Evolutionary conservation across 2,797 vertebrate species (phyloP).

Genomic region (Spondyliosoma cantharus): DNA sequence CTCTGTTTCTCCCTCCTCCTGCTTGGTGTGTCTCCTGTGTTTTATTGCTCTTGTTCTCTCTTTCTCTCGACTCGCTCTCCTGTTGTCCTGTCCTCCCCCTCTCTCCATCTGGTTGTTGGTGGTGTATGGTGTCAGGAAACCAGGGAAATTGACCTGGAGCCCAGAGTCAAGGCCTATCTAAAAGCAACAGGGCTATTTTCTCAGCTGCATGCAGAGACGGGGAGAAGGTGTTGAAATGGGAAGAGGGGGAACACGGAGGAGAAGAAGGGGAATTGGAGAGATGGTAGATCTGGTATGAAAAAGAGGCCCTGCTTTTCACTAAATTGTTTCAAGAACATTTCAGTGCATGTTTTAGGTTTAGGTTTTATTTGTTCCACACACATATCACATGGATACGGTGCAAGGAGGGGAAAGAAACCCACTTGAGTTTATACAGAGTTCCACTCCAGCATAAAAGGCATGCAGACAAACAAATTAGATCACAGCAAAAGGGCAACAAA

Average conservation of each 20-base stretch:
- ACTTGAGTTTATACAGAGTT: no score
- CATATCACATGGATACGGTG: no score
- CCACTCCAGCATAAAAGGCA: no score
- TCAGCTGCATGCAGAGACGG: slow-evolving; percentile 78
- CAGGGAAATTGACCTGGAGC: slow-evolving; percentile 78
- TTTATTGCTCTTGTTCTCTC: slow-evolving; percentile 48
- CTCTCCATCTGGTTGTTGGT: slow-evolving; percentile 72
- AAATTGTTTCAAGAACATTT: slow-evolving; percentile 74
- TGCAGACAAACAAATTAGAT: no score
- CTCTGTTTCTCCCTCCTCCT: slow-evolving; percentile 1
- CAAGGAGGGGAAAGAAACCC: no score
- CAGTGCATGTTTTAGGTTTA: no score
- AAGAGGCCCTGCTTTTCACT: slow-evolving; percentile 58
- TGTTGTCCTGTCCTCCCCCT: slow-evolving; percentile 29
- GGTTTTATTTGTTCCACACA: no score
- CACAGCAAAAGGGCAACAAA: no score
- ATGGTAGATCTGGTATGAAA: slow-evolving; percentile 39
- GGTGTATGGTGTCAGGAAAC: slow-evolving; percentile 79
- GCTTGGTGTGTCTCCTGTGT: slow-evolving; percentile 38
- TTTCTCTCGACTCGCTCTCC: slow-evolving; percentile 27
- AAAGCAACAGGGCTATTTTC: slow-evolving; percentile 78
- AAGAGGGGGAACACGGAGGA: slow-evolving; percentile 23
- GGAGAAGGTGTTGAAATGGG: slow-evolving; percentile 48
- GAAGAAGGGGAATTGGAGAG: slow-evolving; percentile 38
- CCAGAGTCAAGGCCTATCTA: slow-evolving; percentile 74